Conservation (phyloP, 1,140 invertebrate species). For the Bombus sibiricus region DNA sequence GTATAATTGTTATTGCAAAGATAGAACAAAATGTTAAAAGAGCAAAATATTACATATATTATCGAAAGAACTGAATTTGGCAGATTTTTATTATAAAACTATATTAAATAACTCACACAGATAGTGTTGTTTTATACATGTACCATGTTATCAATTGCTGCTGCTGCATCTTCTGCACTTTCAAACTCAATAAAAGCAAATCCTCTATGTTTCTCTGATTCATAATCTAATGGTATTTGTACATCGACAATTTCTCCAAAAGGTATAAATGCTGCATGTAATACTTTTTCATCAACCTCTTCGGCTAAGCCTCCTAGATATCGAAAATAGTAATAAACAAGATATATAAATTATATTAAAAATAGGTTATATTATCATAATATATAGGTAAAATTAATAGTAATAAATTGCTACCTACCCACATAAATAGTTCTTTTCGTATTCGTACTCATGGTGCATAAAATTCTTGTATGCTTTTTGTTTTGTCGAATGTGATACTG, state of each 20-base stretch:
- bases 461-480: conserved; percentile 1
- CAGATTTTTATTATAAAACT: neutral
- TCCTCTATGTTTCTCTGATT: conserved; percentile 97
- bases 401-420: conserved; percentile 74
- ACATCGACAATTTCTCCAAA: conserved; percentile 99
- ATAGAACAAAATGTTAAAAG: neutral
- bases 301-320: conserved; percentile 94
- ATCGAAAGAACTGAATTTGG: neutral
- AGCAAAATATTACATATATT: neutral
- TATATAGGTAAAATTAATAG: neutral
- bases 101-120: conserved; percentile 29
- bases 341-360: conserved; percentile 1
- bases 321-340: conserved; percentile 7
- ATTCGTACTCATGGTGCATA: conserved; percentile 81
- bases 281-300: conserved; percentile 97
- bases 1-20: neutral
- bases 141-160: conserved; percentile 99
- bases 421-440: conserved; percentile 91
- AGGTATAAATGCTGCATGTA: conserved; percentile 98
- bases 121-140: conserved; percentile 52
- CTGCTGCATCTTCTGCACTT: conserved; percentile 95
- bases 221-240: conserved; percentile 99
- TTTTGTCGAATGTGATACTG: conserved; percentile 1
- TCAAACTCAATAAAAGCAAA: conserved; percentile 99
- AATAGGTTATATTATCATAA: conserved; percentile 13